Conservation (phyloP, 2,888 invertebrate species). For the Caenorhabditis sp. region DNA sequence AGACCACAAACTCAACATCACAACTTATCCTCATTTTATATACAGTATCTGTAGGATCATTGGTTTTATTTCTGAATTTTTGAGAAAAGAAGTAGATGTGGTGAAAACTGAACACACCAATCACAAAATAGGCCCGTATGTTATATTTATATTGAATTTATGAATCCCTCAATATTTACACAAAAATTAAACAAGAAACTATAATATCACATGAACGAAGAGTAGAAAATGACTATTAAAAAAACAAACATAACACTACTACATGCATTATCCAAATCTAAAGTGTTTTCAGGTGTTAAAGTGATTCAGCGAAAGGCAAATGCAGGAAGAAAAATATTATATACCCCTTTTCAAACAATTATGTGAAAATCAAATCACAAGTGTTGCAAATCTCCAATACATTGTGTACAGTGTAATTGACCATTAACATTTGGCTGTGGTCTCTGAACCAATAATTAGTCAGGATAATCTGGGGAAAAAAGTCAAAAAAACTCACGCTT, state of each 20-base stretch:
- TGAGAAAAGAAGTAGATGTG: background rate
- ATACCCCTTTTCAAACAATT: background rate
- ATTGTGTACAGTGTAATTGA: conserved; percentile 65
- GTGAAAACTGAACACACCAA: background rate
- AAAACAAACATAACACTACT: background rate
- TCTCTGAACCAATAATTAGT: conserved; percentile 38
- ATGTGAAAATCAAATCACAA: conserved; percentile 22
- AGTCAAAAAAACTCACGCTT: conserved; percentile 24
- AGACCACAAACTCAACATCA: conserved; percentile 10
- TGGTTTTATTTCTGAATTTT: too few relatives aligned
- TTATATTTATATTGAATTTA: background rate
- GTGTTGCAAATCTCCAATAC: conserved; percentile 60
- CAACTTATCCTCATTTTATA: conserved; percentile 18
- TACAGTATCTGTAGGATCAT: too few relatives aligned
- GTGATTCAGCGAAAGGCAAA: background rate
- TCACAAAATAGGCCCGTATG: background rate
- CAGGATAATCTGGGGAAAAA: background rate
- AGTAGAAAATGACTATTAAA: conserved; percentile 6
- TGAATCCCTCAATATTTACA: background rate
- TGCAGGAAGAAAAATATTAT: background rate
- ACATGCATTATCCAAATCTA: background rate
- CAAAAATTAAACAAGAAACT: background rate
- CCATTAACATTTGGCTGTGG: conserved; percentile 30
- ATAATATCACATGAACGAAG: background rate
- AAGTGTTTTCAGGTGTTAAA: background rate